Evolutionary conservation across 2,888 invertebrate species (phyloP), one percentile per base, ranked within the genome.

Genomic region (Uloborus plumipes): DNA sequence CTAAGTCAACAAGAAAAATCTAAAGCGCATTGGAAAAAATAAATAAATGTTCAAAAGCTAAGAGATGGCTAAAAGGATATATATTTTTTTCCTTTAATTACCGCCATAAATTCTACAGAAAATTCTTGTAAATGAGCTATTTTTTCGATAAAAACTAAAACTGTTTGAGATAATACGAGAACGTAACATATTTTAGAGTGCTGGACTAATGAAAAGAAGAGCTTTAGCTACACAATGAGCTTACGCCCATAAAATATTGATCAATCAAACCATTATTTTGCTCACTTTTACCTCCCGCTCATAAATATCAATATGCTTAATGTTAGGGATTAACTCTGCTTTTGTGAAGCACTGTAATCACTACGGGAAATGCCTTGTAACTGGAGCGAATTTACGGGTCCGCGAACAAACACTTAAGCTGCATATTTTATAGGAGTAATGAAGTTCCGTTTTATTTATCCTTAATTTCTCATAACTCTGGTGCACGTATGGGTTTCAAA

Each of bases 281-380:
- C 39, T 39, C 31, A 51, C 53, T 49, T 31, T 13, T 62, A 59
- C 39, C 39, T 51, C 47, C 22, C 53, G 31, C 55, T 76, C 76
- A 76, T 76, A 76, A 76, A 76, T 69, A 76, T 76, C 76, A 70
- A 76, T 76, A 69, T 76, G 76, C 61, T 76, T 76, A 70, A 76
- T 76, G 62, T 59, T 13, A 76, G 61, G 76, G 69, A 76, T 76
- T 76, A 76, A 55, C 26, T 49, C 20, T 13, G n/a, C 51, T 61
- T 69, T 70, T 69, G 69, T 62, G 76, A 50, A 53, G 62, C 67
- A 51, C 18, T 51, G 69, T 69, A 76, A 76, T 76, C 76, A 58
- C 65, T 53, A 55, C 9, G 22, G 22, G 61, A 18, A 50, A 31
- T 47, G 49, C 16, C 61, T 50, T 53, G 76, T 53, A 69, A 62